A percentile compares a stretch with the other conserved stretches of the same genome.
Conservation (phyloP, 2,113 vertebrate genomes). For the Mastomys coucha region DNA sequence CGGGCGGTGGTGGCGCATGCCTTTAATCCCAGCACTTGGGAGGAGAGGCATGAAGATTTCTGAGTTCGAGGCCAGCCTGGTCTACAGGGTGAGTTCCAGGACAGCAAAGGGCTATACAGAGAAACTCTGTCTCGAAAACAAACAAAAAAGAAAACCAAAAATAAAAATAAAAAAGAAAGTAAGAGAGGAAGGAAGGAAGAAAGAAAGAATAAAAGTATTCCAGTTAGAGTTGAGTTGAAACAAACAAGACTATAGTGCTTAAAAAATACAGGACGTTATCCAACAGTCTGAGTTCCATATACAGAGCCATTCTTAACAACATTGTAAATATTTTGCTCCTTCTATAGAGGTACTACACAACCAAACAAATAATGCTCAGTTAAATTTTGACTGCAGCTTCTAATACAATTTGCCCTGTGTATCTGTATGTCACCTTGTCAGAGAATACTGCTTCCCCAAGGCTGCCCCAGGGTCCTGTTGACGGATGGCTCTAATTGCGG, state of each 20-base stretch:
- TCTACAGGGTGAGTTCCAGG: no score
- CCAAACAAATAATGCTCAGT: background rate
- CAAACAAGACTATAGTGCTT: background rate
- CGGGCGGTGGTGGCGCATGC: no score
- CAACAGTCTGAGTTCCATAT: background rate
- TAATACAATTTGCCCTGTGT: constrained; percentile 47
- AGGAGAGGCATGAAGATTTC: no score
- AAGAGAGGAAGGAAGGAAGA: rapidly evolving
- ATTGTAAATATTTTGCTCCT: constrained; percentile 10
- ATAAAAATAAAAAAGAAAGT: rapidly evolving
- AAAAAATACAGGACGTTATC: background rate
- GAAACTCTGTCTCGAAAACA: no score
- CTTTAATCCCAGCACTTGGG: no score
- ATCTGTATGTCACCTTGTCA: constrained; percentile 91
- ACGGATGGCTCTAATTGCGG: constrained; percentile 96
- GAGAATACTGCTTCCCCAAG: constrained; percentile 89
- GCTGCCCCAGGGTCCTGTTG: constrained; percentile 95
- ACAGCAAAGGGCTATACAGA: no score
- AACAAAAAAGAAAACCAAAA: no score
- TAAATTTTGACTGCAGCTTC: constrained; percentile 32
- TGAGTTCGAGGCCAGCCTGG: no score
- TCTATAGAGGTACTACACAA: background rate
- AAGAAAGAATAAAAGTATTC: background rate
- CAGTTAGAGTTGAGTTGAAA: constrained; percentile 6
- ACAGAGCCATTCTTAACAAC: background rate